These are phyloP conservation scores for Falco naumanni DNA, from an alignment of 2,797 vertebrate genomes.

Conservation along the genomic window DNA sequence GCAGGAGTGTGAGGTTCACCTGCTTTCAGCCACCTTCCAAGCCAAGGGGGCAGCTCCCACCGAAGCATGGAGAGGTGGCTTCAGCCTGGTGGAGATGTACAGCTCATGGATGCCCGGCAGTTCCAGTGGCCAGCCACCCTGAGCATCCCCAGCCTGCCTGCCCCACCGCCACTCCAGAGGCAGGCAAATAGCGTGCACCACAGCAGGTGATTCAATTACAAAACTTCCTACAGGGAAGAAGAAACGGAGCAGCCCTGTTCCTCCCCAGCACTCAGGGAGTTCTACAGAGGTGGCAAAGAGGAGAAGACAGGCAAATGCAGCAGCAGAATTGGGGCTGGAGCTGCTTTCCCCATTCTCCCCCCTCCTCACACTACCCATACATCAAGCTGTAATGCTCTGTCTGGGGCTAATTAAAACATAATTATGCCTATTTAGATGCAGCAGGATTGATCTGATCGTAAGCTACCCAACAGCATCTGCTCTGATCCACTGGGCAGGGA, in stretches of 20 bases:
- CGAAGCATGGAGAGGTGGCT: rapidly evolving
- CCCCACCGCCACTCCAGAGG: not conserved
- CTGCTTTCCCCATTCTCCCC: not conserved
- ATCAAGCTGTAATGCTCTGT: conserved; percentile 44
- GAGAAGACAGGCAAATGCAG: not conserved
- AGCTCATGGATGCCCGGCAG: rapidly evolving
- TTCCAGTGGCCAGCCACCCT: rapidly evolving
- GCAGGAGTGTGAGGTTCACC: conserved; percentile 60
- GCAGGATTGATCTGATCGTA: conserved; percentile 67
- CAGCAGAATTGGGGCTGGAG: not conserved
- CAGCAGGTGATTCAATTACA: not conserved
- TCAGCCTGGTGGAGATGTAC: rapidly evolving
- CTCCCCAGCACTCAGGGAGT: not conserved
- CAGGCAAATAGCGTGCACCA: rapidly evolving
- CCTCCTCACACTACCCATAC: not conserved
- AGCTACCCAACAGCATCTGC: conserved; percentile 47
- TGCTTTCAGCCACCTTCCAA: not conserved
- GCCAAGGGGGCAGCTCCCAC: not conserved
- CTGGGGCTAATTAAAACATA: conserved; percentile 70
- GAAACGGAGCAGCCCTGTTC: not conserved
- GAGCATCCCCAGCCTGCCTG: not conserved
- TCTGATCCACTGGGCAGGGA: conserved; percentile 15
- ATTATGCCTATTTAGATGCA: conserved; percentile 61
- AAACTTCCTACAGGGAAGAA: not conserved
- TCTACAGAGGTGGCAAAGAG: not conserved